Conservation (phyloP, 1,140 invertebrate species). For the Cyphomyrmex costatus region DNA sequence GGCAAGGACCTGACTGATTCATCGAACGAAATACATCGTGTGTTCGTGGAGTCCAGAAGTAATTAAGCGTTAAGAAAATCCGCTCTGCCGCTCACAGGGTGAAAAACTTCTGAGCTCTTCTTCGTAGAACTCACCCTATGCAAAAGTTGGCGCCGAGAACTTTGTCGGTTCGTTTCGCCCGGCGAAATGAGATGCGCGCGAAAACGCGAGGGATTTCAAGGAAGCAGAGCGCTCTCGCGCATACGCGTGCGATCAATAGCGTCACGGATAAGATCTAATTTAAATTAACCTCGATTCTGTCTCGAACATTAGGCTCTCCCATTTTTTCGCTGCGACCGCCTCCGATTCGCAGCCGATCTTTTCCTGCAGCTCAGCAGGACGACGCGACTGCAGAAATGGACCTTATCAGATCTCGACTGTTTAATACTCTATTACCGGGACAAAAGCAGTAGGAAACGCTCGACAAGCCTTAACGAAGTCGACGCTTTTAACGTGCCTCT, state of each 20-base stretch:
- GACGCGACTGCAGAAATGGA: conserved; percentile 54
- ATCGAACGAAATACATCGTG: conserved; percentile 38
- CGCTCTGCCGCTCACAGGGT: conserved; percentile 42
- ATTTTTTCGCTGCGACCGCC: background rate
- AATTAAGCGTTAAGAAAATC: conserved; percentile 64
- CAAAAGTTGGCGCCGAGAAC: conserved; percentile 45
- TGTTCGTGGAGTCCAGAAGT: conserved; percentile 39
- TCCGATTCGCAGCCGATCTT: background rate
- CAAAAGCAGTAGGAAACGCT: conserved; percentile 68
- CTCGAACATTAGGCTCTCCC: background rate
- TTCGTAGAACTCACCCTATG: conserved; percentile 55
- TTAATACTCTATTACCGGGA: conserved; percentile 76
- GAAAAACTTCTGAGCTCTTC: conserved; percentile 63
- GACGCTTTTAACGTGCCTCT: conserved; percentile 66
- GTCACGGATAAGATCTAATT: conserved; percentile 74
- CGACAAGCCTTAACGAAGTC: conserved; percentile 74
- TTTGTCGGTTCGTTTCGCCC: conserved; percentile 35
- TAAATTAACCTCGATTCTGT: conserved; percentile 63
- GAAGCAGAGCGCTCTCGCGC: background rate
- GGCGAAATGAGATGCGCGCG: conserved; percentile 40
- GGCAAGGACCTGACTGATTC: conserved; percentile 15
- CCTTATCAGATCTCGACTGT: conserved; percentile 70
- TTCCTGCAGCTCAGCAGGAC: conserved; percentile 5
- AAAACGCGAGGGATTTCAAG: conserved; percentile 55
- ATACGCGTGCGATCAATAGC: conserved; percentile 67